Evolutionary conservation across 2,113 vertebrate species (phyloP).

Genomic region (Pomatostomus ruficeps): DNA sequence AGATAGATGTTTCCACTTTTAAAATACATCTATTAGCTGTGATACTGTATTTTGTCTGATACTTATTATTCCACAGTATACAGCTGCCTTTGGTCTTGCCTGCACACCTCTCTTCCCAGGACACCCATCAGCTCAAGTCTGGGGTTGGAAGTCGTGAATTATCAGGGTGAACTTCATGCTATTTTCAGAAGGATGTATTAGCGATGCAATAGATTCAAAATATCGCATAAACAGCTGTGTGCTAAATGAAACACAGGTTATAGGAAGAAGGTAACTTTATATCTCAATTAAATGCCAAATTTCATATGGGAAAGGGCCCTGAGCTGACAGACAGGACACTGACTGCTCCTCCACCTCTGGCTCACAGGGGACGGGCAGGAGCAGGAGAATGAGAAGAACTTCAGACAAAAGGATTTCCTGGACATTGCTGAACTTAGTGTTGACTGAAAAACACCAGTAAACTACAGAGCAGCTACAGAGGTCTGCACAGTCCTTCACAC

Average conservation of each 20-base stretch:
- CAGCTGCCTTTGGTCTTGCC: slow-evolving; percentile 33
- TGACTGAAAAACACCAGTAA: not conserved
- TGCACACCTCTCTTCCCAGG: not conserved
- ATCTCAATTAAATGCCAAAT: not conserved
- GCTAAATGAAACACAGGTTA: not conserved
- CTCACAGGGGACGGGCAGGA: rapidly evolving
- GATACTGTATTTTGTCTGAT: slow-evolving; percentile 64
- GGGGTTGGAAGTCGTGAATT: not conserved
- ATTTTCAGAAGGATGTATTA: not conserved
- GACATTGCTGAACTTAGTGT: not conserved
- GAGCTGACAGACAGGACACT: rapidly evolving
- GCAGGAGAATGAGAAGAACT: rapidly evolving
- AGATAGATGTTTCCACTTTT: slow-evolving; percentile 70
- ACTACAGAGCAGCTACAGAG: not conserved
- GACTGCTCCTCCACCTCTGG: not conserved
- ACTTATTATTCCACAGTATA: slow-evolving; percentile 57
- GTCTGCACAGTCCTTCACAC: not conserved
- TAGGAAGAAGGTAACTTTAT: not conserved
- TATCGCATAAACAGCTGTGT: not conserved
- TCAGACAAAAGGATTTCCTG: not conserved
- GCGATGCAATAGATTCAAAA: not conserved
- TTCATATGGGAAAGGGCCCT: not conserved
- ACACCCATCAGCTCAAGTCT: not conserved
- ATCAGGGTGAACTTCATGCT: not conserved
- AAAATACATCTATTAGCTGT: slow-evolving; percentile 68